Percentiles rank a stretch among this genome's conserved stretches.
Evolutionary conservation across 2,113 vertebrate genomes (phyloP).

Genomic region (Rhineura floridana): DNA sequence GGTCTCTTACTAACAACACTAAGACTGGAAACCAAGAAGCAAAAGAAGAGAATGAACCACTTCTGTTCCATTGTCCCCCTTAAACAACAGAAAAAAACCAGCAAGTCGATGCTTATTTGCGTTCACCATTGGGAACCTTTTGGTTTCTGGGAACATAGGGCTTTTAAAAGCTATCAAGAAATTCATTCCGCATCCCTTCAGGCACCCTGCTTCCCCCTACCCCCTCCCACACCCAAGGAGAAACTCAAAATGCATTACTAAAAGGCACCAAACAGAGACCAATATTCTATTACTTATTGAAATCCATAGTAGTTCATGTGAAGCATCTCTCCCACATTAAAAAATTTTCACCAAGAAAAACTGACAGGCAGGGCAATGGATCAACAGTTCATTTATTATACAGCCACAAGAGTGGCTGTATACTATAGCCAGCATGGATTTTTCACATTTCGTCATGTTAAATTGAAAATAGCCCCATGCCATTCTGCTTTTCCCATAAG

Average conservation of each 20-base stretch:
- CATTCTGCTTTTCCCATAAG: no score
- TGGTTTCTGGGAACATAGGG: background rate
- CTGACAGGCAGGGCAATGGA: background rate
- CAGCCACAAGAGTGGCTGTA: no score
- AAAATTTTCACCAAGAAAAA: background rate
- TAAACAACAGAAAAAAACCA: background rate
- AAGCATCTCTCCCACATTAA: background rate
- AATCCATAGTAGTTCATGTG: background rate
- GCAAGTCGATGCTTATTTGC: background rate
- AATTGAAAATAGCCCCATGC: no score
- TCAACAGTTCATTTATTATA: fast-evolving
- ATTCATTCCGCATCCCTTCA: background rate
- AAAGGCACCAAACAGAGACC: background rate
- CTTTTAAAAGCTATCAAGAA: background rate
- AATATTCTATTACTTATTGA: background rate
- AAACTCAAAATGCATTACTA: background rate
- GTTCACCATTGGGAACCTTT: background rate
- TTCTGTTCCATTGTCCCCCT: background rate
- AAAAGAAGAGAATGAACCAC: slow-evolving; percentile 15
- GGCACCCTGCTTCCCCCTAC: background rate
- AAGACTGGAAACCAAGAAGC: background rate
- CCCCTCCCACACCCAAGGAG: no score
- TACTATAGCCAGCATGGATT: no score
- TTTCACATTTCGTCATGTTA: no score
- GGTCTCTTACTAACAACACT: slow-evolving; percentile 27